A percentile compares a stretch with the other conserved stretches of the same genome.
phyloP scores from a whole-genome alignment of 2,888 invertebrate genomes.

The Mesorhabditis sp. region DNA sequence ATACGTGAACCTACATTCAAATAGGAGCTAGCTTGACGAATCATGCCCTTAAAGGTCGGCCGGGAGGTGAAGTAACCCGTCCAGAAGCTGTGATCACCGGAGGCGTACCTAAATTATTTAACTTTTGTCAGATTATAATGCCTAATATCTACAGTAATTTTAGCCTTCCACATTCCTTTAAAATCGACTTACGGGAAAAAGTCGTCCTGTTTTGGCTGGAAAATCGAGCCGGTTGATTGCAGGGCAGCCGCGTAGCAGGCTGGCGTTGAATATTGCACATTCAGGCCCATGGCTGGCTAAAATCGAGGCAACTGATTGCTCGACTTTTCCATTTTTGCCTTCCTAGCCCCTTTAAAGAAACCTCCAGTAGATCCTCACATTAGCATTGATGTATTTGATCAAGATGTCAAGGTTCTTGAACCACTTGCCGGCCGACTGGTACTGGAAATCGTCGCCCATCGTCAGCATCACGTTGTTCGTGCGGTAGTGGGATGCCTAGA shows the following conservation, averaged over 20 bases:
- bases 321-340: neutral
- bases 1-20: constrained; percentile 58
- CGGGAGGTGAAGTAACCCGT: constrained; percentile 71
- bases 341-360: neutral
- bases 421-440: constrained; percentile 74
- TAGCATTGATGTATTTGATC: constrained; percentile 71
- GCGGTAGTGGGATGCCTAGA: constrained; percentile 67
- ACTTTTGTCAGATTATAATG: no score
- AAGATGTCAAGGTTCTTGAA: constrained; percentile 80
- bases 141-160: no score
- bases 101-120: constrained; percentile 63
- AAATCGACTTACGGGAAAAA: constrained; percentile 75
- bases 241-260: constrained; percentile 63
- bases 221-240: constrained; percentile 48
- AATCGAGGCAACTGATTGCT: constrained; percentile 15
- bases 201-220: constrained; percentile 76
- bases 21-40: constrained; percentile 59
- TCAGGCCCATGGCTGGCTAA: constrained; percentile 64
- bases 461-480: constrained; percentile 76
- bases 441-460: constrained; percentile 88
- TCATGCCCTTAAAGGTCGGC: constrained; percentile 61
- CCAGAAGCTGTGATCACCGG: constrained; percentile 82
- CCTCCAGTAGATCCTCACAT: constrained; percentile 53
- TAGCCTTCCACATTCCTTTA: no score
- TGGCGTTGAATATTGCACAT: constrained; percentile 68